Evolutionary conservation across 2,888 invertebrate species (phyloP).

Genomic region (Drosophila engyochracea): DNA sequence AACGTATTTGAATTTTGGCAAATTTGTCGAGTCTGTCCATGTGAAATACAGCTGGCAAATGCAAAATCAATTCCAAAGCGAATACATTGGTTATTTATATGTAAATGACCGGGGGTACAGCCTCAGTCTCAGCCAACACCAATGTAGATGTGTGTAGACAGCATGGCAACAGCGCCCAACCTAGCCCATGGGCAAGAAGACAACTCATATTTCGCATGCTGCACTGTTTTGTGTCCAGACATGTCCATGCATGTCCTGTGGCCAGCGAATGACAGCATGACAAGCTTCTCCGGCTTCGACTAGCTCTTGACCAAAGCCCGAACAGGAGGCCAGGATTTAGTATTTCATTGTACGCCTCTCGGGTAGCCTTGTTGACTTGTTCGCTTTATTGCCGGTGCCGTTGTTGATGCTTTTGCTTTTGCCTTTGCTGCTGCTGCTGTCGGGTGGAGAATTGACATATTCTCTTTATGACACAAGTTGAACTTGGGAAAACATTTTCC

Average conservation of each 20-base stretch:
- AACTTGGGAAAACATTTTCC: slow-evolving; percentile 41
- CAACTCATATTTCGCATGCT: slow-evolving; percentile 67
- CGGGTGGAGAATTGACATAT: slow-evolving; percentile 46
- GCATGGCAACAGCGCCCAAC: slow-evolving; percentile 35
- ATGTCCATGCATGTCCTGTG: slow-evolving; percentile 58
- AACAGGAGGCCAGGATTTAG: slow-evolving; percentile 2
- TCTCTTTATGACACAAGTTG: slow-evolving; percentile 59
- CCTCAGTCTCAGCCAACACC: neutral
- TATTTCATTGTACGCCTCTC: slow-evolving; percentile 5
- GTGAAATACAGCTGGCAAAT: slow-evolving; percentile 55
- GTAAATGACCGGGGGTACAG: slow-evolving; percentile 57
- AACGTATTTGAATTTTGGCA: slow-evolving; percentile 49
- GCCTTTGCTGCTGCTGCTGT: slow-evolving; percentile 28
- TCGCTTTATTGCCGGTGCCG: slow-evolving; percentile 3
- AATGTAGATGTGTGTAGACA: slow-evolving; percentile 12
- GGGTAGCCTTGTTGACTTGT: slow-evolving; percentile 20
- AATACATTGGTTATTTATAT: slow-evolving; percentile 69
- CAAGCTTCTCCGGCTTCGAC: slow-evolving; percentile 39
- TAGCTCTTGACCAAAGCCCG: slow-evolving; percentile 27
- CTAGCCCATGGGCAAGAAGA: slow-evolving; percentile 9
- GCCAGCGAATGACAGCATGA: slow-evolving; percentile 56
- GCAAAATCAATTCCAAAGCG: slow-evolving; percentile 60
- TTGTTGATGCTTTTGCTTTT: slow-evolving; percentile 20
- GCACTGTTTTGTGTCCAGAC: slow-evolving; percentile 36
- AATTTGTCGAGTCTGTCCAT: neutral